Evolutionary conservation across 2,888 invertebrate genomes (phyloP), one percentile per base, ranked within the genome.

Genomic region (Sinopyrophorus schimmeli): DNA sequence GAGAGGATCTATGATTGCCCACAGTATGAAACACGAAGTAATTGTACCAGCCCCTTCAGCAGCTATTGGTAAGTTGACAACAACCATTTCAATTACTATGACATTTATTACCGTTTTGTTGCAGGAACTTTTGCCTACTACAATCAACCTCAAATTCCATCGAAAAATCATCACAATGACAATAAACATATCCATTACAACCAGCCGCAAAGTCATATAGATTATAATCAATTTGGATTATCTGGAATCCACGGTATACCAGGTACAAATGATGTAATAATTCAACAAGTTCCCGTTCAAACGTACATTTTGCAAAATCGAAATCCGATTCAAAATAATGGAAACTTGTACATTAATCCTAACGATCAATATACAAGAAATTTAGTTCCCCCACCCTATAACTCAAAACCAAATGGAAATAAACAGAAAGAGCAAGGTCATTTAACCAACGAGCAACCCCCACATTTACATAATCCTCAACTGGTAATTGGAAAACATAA

Each of bases 371-470:
- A 64, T 41, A 78, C 66, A 58, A 73, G 61, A 71, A 79, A 69
- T 66, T 71, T 67, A 60, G 75, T 61, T 65, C 80, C 59, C 5
- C 77, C 80, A 1, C 80, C 78, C 6, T 71, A 69, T 38, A 70
- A 61, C 21, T 14, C 21, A 7, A n/a, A 21, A 14, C 18, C 49
- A 55, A 47, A 42, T 40, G 27, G 43, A 57, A 47, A 49, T 12
- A 57, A 55, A 26, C 49, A 53, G 46, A 61, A 57, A 47, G 60
- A 64, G 15, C 59, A 56, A 37, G 39, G 39, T 15, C 50, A 46
- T 1, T 21, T 55, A 10, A 53, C 47, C 5, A 60, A 59, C 1
- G 62, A 62, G 46, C 39, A 34, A 20, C n/a, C 34, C 12, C 31
- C 40, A 30, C 34, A 14, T 6, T 54, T 39, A 5, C 44, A 54